Evolutionary conservation across 2,888 invertebrate genomes (phyloP), one percentile per base, ranked within the genome.

Genomic region (Drosophila cognata): DNA sequence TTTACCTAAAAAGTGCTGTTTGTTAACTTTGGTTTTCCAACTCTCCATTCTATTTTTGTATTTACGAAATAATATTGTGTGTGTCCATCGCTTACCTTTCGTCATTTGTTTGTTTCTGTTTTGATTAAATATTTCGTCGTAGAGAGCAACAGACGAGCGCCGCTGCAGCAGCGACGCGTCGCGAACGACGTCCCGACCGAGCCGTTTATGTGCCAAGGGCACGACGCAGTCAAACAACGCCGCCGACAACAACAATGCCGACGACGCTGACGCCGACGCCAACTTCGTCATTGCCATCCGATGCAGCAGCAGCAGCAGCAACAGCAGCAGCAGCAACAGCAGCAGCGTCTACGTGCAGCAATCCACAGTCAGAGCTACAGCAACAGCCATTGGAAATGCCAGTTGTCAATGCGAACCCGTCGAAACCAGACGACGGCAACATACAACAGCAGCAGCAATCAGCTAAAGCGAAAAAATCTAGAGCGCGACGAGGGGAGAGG

Each of bases 141-240:
- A 83, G 76, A 81, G 86, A 83, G 82, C 84, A 75, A 46, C 84
- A 84, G 57, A 50, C 52, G 5, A 71, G 51, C 43, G 38, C 50
- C 25, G 65, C 63, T 8, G 93, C 84, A 72, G 74, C 82, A 78
- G 66, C 86, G 36, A 77, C 78, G 56, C 94, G 92, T 74, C 92
- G 93, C 73, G 92, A 93, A 88, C 95, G 95, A 68, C 95, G 96
- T 79, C 97, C 97, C 56, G 97, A 97, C 92, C 95, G 96, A 48
- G 96, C 96, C 28, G 95, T 97, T 59, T 97, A 97, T 94, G 95
- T 97, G 73, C 97, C 97, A 71, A 94, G 96, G 90, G 96, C 96
- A 72, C 94, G 95, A 74, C 94, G 96, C 70, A 93, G 93, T 91
- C 92, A 92, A 89, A 93, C 93, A 69, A 92, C 92, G 82, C 92